These are phyloP conservation scores for Agrochola macilenta DNA, from an alignment of 2,888 invertebrate genomes.

Conservation along the genomic window DNA sequence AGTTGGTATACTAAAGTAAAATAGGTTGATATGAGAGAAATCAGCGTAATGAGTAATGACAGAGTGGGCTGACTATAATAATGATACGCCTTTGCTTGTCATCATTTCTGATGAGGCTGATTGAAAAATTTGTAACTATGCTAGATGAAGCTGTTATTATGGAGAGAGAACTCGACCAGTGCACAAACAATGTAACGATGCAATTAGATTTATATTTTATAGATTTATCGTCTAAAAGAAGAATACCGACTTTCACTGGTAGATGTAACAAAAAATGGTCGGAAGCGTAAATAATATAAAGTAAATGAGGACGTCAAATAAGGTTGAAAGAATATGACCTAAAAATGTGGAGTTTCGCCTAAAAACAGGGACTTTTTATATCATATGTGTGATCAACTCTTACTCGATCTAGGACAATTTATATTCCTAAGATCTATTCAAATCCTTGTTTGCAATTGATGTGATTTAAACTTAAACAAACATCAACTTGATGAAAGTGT, in stretches of 20 bases:
- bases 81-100: slow-evolving; percentile 42
- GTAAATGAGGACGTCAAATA: not conserved
- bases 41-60: slow-evolving; percentile 57
- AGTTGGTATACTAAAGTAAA: slow-evolving; percentile 36
- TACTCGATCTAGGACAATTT: not conserved
- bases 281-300: not conserved
- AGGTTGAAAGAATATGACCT: not conserved
- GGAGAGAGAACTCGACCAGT: slow-evolving; percentile 29
- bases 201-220: slow-evolving; percentile 21
- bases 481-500: too few species aligned
- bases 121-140: slow-evolving; percentile 46
- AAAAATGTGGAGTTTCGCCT: too few species aligned
- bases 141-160: slow-evolving; percentile 17
- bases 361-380: too few species aligned
- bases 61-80: slow-evolving; percentile 26
- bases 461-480: too few species aligned
- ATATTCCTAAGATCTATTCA: too few species aligned
- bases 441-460: too few species aligned
- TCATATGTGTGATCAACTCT: too few species aligned
- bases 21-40: slow-evolving; percentile 47
- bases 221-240: not conserved
- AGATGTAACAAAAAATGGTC: not conserved
- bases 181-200: slow-evolving; percentile 29
- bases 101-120: slow-evolving; percentile 47
- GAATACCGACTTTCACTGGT: not conserved